These are phyloP conservation scores for Nomada fucata DNA, from an alignment of 2,888 invertebrate genomes.

Conservation along the genomic window DNA sequence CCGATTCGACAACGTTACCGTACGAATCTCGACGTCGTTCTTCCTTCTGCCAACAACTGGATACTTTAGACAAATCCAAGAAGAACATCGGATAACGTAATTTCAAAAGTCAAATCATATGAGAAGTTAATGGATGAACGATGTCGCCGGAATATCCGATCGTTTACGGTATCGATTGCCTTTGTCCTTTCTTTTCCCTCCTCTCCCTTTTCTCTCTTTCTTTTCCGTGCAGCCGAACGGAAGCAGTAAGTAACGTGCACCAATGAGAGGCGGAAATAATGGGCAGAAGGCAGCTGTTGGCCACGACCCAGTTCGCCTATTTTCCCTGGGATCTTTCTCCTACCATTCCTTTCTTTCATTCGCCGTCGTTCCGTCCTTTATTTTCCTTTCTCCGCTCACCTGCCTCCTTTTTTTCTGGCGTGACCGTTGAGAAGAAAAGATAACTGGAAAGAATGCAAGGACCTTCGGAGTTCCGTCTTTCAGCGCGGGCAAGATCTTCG, in stretches of 20 bases:
- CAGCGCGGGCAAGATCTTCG: slow-evolving; percentile 21
- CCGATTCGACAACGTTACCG: too few relatives aligned
- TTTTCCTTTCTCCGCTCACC: slow-evolving; percentile 26
- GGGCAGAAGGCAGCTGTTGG: slow-evolving; percentile 68
- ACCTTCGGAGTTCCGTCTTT: slow-evolving; percentile 30
- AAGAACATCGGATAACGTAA: neutral
- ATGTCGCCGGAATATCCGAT: slow-evolving; percentile 58
- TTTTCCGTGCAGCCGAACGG: slow-evolving; percentile 58
- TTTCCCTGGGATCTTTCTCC: slow-evolving; percentile 62
- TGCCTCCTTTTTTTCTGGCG: slow-evolving; percentile 28
- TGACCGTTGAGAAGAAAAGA: slow-evolving; percentile 61
- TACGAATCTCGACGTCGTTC: neutral
- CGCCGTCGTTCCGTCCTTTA: slow-evolving; percentile 38
- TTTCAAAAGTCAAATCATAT: slow-evolving; percentile 50
- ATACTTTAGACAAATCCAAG: neutral
- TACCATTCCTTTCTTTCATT: slow-evolving; percentile 42
- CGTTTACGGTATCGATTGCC: slow-evolving; percentile 62
- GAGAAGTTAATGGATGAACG: slow-evolving; percentile 50
- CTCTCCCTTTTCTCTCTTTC: slow-evolving; percentile 43
- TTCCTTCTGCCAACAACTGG: neutral
- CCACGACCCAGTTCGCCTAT: slow-evolving; percentile 69
- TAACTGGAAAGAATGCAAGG: slow-evolving; percentile 61
- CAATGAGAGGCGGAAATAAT: slow-evolving; percentile 72
- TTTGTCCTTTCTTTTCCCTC: slow-evolving; percentile 45
- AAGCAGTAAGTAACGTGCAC: slow-evolving; percentile 65